These are phyloP conservation scores for Tenodera sinensis DNA, from an alignment of 2,888 invertebrate genomes.

Conservation along the genomic window DNA sequence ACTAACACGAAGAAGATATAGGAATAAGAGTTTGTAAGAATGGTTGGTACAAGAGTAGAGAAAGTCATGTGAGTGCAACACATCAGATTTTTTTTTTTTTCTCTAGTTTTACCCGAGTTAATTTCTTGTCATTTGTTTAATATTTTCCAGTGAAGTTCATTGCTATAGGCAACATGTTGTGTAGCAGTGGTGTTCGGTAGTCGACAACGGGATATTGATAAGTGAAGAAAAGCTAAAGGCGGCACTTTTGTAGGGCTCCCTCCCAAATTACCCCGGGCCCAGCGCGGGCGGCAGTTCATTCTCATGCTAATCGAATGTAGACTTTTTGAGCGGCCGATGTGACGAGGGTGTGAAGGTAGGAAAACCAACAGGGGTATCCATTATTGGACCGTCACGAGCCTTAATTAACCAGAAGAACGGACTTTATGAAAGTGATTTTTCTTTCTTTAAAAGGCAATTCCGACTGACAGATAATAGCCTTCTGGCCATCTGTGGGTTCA, in stretches of 20 bases:
- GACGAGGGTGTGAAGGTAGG: background rate
- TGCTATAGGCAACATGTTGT: too few relatives aligned
- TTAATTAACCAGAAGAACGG: background rate
- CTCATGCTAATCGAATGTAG: conserved; percentile 16
- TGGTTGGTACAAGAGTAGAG: too few relatives aligned
- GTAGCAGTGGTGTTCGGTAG: too few relatives aligned
- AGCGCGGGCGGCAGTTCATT: conserved; percentile 1
- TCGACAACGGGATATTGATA: too few relatives aligned
- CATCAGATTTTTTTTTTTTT: too few relatives aligned
- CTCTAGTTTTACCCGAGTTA: too few relatives aligned
- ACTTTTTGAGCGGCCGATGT: background rate
- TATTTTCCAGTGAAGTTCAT: too few relatives aligned
- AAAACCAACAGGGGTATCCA: background rate
- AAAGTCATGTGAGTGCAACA: too few relatives aligned
- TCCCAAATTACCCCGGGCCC: background rate
- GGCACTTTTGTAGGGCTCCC: background rate
- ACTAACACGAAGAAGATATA: too few relatives aligned
- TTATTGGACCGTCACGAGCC: background rate
- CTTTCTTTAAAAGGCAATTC: background rate
- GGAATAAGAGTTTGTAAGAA: too few relatives aligned
- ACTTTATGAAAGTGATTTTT: background rate
- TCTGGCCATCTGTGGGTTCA: too few relatives aligned
- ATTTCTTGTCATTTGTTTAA: too few relatives aligned
- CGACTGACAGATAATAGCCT: background rate
- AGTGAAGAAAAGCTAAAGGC: background rate